A percentile compares a stretch with the other conserved stretches of the same genome.
Evolutionary conservation across 2,888 invertebrate genomes (phyloP).

Genomic region (Zygaena filipendulae): DNA sequence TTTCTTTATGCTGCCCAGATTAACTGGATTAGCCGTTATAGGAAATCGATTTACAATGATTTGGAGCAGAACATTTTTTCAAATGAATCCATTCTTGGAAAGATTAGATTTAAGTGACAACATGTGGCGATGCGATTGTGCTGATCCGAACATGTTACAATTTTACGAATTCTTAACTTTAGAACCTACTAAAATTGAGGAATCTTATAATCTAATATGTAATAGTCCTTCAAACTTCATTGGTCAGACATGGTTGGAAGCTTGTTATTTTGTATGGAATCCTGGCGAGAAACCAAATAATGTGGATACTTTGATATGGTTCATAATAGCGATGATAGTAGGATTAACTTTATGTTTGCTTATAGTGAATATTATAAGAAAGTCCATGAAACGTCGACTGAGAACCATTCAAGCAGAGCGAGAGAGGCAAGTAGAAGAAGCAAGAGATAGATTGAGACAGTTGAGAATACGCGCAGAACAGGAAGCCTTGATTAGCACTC

Average conservation of each 20-base stretch:
- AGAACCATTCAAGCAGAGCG: slow-evolving; percentile 58
- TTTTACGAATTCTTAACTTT: slow-evolving; percentile 71
- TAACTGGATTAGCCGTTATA: slow-evolving; percentile 71
- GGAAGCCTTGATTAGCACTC: slow-evolving; percentile 69
- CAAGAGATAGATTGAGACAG: slow-evolving; percentile 65
- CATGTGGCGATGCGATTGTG: slow-evolving; percentile 82
- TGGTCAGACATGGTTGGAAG: slow-evolving; percentile 75
- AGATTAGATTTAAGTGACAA: slow-evolving; percentile 75
- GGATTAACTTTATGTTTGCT: slow-evolving; percentile 64
- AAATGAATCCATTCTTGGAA: slow-evolving; percentile 66
- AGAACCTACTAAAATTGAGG: slow-evolving; percentile 64
- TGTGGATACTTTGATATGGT: slow-evolving; percentile 67
- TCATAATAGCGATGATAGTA: slow-evolving; percentile 64
- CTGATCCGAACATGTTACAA: slow-evolving; percentile 65
- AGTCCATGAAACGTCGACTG: slow-evolving; percentile 64
- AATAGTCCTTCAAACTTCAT: slow-evolving; percentile 71
- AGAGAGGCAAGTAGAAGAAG: slow-evolving; percentile 67
- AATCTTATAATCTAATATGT: slow-evolving; percentile 68
- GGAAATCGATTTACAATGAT: slow-evolving; percentile 77
- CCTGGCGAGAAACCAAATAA: slow-evolving; percentile 39
- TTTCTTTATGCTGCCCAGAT: slow-evolving; percentile 70
- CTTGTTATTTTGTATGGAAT: slow-evolving; percentile 74
- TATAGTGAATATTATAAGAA: slow-evolving; percentile 62
- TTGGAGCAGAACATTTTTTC: slow-evolving; percentile 69
- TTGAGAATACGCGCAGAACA: slow-evolving; percentile 61